These are phyloP conservation scores for Coptodon rendalli DNA, from an alignment of 2,113 vertebrate genomes.

Conservation along the genomic window DNA sequence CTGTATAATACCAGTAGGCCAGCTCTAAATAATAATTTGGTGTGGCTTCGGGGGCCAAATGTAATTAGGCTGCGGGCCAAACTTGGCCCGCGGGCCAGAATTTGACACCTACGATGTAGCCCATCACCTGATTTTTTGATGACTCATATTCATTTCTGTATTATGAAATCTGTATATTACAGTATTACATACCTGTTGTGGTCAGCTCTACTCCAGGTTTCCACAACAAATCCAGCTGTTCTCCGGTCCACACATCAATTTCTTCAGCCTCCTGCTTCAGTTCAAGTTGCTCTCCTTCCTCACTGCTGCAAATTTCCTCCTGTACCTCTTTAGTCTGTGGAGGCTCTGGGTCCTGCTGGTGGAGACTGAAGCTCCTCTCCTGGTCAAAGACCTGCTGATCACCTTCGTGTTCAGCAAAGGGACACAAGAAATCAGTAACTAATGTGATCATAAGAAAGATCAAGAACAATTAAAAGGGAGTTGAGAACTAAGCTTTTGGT, in stretches of 20 bases:
- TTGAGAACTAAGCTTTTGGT: not conserved
- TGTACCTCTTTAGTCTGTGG: not conserved
- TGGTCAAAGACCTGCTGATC: not conserved
- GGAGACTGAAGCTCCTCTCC: not conserved
- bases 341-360: not conserved
- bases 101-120: not conserved
- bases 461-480: not conserved
- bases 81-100: too few species aligned
- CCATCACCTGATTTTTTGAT: accelerated
- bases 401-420: not conserved
- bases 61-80: too few species aligned
- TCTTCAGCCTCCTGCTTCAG: not conserved
- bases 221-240: not conserved
- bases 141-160: not conserved
- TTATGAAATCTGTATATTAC: too few species aligned
- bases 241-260: not conserved
- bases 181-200: not conserved
- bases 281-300: not conserved
- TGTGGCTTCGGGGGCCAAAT: too few species aligned
- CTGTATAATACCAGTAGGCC: too few species aligned
- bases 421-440: not conserved
- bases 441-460: not conserved
- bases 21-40: too few species aligned
- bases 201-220: not conserved
- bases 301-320: not conserved